Percentiles rank a stretch among this genome's conserved stretches.
These are phyloP conservation scores for Timema cristinae DNA, from an alignment of 2,888 invertebrate species.

Conservation along the genomic window DNA sequence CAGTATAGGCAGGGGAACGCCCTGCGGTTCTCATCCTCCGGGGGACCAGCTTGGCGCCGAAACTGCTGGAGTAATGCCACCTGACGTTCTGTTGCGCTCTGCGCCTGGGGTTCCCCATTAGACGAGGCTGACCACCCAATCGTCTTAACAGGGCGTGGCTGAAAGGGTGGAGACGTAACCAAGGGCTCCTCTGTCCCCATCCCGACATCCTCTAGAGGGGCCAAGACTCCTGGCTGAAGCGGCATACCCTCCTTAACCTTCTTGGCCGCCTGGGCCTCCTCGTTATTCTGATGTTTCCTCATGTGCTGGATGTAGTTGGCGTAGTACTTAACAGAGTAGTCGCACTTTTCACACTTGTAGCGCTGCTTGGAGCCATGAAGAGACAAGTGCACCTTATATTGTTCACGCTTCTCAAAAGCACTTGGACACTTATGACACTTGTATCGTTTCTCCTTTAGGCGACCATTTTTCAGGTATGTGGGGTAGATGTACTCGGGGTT, in stretches of 20 bases:
- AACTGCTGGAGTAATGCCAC: slow-evolving; percentile 56
- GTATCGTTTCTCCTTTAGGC: slow-evolving; percentile 70
- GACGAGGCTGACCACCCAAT: slow-evolving; percentile 30
- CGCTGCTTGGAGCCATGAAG: slow-evolving; percentile 79
- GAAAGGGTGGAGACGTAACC: background rate
- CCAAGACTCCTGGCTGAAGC: too few relatives aligned
- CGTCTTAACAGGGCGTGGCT: slow-evolving; percentile 24
- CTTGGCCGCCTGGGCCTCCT: slow-evolving; percentile 59
- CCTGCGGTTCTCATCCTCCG: slow-evolving; percentile 54
- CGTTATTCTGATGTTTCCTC: slow-evolving; percentile 71
- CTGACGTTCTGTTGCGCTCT: slow-evolving; percentile 60
- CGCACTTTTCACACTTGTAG: slow-evolving; percentile 78
- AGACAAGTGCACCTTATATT: slow-evolving; percentile 76
- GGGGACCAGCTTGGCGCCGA: slow-evolving; percentile 43
- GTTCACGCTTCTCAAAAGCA: slow-evolving; percentile 79
- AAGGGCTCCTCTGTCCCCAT: background rate
- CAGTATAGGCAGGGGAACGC: slow-evolving; percentile 69
- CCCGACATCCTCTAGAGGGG: background rate
- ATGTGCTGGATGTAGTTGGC: slow-evolving; percentile 80
- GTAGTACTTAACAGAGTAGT: slow-evolving; percentile 83
- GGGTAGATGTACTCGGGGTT: slow-evolving; percentile 75
- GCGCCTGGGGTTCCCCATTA: slow-evolving; percentile 50
- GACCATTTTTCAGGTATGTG: slow-evolving; percentile 67
- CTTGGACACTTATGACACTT: slow-evolving; percentile 84
- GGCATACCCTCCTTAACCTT: slow-evolving; percentile 31